A percentile compares a stretch with the other conserved stretches of the same genome.
Evolutionary conservation across 2,113 vertebrate genomes (phyloP).

Genomic region (Dinomys branickii): DNA sequence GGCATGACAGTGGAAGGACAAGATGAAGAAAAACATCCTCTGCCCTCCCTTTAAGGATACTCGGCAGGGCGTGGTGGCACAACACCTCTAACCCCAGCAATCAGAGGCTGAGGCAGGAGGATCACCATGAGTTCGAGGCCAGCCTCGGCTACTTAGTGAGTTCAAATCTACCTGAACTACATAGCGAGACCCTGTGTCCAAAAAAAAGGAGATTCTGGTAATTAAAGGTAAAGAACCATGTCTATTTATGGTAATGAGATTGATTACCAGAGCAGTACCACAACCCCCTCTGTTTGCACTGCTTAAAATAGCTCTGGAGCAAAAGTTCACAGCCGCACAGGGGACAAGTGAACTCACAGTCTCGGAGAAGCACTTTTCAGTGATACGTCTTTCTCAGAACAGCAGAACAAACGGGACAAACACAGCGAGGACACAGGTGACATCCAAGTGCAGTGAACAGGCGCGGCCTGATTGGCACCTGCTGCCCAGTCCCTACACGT

Average conservation of each 20-base stretch:
- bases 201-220: neutral
- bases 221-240: neutral
- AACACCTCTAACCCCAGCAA: neutral
- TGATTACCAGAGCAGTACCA: neutral
- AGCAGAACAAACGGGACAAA: neutral
- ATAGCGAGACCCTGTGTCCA: neutral
- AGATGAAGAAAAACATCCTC: neutral
- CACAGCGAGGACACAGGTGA: neutral
- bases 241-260: neutral
- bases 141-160: neutral
- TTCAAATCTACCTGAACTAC: neutral
- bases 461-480: neutral
- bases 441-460: neutral
- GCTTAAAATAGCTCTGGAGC: neutral
- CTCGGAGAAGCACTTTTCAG: neutral
- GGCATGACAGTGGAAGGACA: neutral
- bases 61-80: neutral
- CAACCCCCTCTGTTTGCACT: neutral
- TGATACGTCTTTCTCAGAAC: neutral
- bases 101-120: neutral
- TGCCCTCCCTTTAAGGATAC: neutral
- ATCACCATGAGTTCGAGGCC: neutral
- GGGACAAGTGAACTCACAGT: neutral
- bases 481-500: neutral
- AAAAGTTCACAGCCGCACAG: neutral